These are phyloP conservation scores for Salvator merianae DNA, from an alignment of 2,113 vertebrate genomes.

Conservation along the genomic window DNA sequence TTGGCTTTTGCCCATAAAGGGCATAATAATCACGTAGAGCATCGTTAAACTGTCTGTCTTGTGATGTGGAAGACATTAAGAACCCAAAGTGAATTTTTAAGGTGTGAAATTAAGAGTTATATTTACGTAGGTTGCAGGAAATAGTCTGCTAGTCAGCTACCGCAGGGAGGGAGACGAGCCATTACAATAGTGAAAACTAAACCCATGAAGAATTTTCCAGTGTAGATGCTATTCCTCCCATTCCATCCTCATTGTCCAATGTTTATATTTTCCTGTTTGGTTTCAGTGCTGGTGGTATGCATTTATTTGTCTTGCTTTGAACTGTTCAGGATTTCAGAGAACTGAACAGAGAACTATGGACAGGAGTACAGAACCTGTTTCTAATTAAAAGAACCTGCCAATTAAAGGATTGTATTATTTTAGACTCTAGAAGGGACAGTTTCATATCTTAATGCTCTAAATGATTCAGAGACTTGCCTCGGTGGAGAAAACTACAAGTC, in stretches of 20 bases:
- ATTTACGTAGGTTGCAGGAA: slow-evolving; percentile 1
- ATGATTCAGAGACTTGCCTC: background rate
- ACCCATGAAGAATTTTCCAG: background rate
- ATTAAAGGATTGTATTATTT: background rate
- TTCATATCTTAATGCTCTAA: background rate
- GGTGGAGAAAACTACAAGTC: background rate
- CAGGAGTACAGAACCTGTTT: background rate
- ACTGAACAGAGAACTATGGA: background rate
- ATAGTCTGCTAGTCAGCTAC: background rate
- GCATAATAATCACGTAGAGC: background rate
- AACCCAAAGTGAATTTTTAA: slow-evolving; percentile 30
- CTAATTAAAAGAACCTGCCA: background rate
- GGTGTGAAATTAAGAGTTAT: background rate
- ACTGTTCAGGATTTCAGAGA: background rate
- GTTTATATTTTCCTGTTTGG: background rate
- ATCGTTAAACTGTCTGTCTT: background rate
- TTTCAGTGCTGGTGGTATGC: too few relatives aligned
- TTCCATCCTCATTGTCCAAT: background rate
- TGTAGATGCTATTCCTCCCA: too few relatives aligned
- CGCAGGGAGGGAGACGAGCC: accelerated
- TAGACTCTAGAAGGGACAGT: background rate
- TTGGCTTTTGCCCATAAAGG: slow-evolving; percentile 17
- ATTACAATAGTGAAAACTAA: background rate
- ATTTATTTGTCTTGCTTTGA: background rate
- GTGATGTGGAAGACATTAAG: slow-evolving; percentile 17